A percentile compares a stretch with the other conserved stretches of the same genome.
Conservation (phyloP, 2,888 invertebrate genomes). For the Ophion ventricosus region DNA sequence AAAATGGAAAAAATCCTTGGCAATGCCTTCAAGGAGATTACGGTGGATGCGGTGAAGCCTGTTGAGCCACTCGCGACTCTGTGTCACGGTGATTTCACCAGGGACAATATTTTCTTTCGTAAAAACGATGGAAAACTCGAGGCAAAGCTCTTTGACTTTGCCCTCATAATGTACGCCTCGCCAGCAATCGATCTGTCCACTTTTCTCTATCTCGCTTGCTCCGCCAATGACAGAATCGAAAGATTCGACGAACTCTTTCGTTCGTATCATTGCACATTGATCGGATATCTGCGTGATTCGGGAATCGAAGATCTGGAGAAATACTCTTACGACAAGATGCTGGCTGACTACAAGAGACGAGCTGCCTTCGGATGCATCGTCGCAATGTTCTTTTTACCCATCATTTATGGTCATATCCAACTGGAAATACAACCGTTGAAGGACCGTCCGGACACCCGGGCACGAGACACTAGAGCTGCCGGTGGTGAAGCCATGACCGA, state of each 20-base stretch:
- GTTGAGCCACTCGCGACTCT: constrained; percentile 77
- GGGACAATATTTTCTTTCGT: constrained; percentile 76
- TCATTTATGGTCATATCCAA: constrained; percentile 37
- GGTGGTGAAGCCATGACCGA: constrained; percentile 75
- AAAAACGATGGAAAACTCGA: constrained; percentile 50
- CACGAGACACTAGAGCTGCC: fast-evolving
- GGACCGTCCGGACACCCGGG: not conserved
- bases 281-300: constrained; percentile 65
- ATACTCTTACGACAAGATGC: constrained; percentile 73
- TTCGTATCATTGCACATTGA: constrained; percentile 74
- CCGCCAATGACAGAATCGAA: constrained; percentile 42
- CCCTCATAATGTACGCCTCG: constrained; percentile 73
- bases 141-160: constrained; percentile 75
- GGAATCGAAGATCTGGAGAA: constrained; percentile 67
- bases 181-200: constrained; percentile 77
- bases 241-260: constrained; percentile 70
- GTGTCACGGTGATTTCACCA: constrained; percentile 79
- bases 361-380: constrained; percentile 74
- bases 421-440: fast-evolving
- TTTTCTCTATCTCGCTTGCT: constrained; percentile 72
- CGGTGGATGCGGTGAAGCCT: constrained; percentile 64
- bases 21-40: constrained; percentile 65
- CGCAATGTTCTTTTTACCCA: constrained; percentile 70
- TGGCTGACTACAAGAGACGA: constrained; percentile 72
- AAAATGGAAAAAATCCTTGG: constrained; percentile 68